phyloP scores from a whole-genome alignment of 2,113 vertebrate genomes.

The Hippocampus comes region DNA sequence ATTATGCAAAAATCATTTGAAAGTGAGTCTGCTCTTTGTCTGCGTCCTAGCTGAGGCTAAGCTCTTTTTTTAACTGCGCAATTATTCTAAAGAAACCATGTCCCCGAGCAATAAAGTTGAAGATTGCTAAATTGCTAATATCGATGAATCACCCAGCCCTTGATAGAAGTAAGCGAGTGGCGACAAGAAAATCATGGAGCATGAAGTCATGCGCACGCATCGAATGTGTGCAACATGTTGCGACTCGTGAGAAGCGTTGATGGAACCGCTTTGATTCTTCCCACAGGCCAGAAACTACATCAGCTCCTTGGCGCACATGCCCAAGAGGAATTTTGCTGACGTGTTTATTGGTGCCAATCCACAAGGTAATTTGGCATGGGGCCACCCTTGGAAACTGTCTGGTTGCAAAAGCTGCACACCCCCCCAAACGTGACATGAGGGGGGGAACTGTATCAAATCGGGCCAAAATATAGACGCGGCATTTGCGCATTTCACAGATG shows the following conservation, averaged over 20 bases:
- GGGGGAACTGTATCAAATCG: too few species aligned
- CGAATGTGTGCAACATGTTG: conserved; percentile 15
- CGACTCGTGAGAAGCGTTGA: conserved; percentile 9
- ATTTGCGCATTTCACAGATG: background rate
- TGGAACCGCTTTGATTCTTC: conserved; percentile 34
- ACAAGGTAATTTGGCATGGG: conserved; percentile 75
- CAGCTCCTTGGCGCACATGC: conserved; percentile 89
- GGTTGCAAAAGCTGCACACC: background rate
- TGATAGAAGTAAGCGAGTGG: conserved; percentile 85
- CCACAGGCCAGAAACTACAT: conserved; percentile 95
- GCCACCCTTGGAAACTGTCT: background rate
- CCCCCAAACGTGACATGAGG: background rate
- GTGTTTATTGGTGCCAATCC: conserved; percentile 98
- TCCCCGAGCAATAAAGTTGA: background rate
- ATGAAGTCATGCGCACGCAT: conserved; percentile 4
- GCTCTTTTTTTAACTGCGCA: background rate
- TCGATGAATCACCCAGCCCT: background rate
- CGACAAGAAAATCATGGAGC: background rate
- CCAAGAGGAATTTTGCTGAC: conserved; percentile 96
- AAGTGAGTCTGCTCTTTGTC: too few species aligned
- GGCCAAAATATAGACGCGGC: too few species aligned
- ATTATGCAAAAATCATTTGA: too few species aligned
- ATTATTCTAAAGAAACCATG: background rate
- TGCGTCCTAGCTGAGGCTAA: too few species aligned
- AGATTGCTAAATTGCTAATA: background rate